Conservation (phyloP, 2,113 vertebrate genomes). For the Campylomormyrus numenius region DNA sequence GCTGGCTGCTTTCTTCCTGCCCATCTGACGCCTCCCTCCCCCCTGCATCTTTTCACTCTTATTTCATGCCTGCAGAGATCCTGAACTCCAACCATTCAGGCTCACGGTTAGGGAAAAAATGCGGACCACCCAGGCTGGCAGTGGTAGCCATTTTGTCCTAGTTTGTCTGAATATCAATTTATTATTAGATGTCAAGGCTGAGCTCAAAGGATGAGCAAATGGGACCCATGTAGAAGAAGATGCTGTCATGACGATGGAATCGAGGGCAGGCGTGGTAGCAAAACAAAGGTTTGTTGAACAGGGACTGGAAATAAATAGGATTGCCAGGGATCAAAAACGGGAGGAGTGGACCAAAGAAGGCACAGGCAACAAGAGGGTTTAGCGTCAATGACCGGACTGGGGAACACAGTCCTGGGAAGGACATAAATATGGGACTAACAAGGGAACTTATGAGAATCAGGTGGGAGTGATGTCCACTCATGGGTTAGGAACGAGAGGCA, state of each 20-base stretch:
- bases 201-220: neutral
- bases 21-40: neutral
- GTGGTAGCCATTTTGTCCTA: neutral
- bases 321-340: neutral
- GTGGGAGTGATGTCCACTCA: neutral
- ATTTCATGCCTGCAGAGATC: constrained; percentile 36
- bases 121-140: constrained; percentile 42
- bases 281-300: neutral
- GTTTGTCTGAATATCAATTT: neutral
- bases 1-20: neutral
- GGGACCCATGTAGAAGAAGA: neutral
- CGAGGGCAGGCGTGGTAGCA: neutral
- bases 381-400: neutral
- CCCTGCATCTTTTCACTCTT: constrained; percentile 10
- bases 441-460: neutral
- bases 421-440: neutral
- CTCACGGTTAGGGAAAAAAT: neutral
- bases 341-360: neutral
- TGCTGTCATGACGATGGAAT: neutral
- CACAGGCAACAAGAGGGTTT: neutral
- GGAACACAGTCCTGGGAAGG: neutral
- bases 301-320: neutral
- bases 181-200: neutral
- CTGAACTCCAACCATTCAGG: neutral
- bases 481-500: neutral